Percentiles rank a stretch among this genome's conserved stretches.
phyloP scores from a whole-genome alignment of 2,888 invertebrate species.

The Hartigia nigra region DNA sequence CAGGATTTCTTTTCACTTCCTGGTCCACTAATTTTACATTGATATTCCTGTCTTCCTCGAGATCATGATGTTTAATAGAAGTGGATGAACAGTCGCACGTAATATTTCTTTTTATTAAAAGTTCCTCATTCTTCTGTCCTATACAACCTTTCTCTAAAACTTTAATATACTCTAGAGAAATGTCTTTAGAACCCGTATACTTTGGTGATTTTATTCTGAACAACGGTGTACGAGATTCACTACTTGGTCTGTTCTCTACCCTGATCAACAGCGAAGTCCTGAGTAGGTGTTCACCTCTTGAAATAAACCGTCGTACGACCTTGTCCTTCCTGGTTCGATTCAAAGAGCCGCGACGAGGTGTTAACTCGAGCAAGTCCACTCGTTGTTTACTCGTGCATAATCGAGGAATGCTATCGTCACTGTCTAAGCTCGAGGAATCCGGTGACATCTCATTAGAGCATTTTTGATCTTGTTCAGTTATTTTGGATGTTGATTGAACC shows the following conservation, averaged over 20 bases:
- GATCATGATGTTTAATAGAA: neutral
- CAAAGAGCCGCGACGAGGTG: neutral
- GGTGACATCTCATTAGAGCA: neutral
- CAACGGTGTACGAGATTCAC: neutral
- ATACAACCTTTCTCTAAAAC: neutral
- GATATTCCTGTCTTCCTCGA: neutral
- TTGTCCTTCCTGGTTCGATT: neutral
- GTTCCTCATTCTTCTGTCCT: neutral
- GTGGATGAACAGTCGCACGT: neutral
- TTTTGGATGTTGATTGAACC: neutral
- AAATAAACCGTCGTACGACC: neutral
- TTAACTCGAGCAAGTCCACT: conserved; percentile 5
- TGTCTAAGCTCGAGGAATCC: neutral
- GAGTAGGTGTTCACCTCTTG: neutral
- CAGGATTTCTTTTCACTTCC: neutral
- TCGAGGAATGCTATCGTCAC: neutral
- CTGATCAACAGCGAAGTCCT: neutral
- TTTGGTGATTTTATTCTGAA: neutral
- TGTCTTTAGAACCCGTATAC: neutral
- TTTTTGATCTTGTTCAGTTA: neutral
- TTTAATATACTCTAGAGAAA: neutral
- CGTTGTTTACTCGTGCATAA: conserved; percentile 10
- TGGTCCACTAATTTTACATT: neutral
- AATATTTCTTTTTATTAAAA: neutral
- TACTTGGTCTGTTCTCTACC: neutral